A percentile compares a stretch with the other conserved stretches of the same genome.
Conservation (phyloP, 1,140 invertebrate species). For the Nylanderia fulva region DNA sequence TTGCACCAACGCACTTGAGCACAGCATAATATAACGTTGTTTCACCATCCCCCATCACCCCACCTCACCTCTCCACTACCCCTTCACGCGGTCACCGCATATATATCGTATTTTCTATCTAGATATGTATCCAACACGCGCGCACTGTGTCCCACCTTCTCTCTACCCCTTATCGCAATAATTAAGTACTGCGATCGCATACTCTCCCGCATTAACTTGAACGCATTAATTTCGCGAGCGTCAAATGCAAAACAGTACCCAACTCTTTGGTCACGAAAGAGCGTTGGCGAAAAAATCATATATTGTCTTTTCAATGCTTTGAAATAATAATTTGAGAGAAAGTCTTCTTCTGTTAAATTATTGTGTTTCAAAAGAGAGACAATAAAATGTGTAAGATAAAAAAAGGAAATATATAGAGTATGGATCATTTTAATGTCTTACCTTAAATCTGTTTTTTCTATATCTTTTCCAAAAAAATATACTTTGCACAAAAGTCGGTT, state of each 20-base stretch:
- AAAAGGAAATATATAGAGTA: not conserved
- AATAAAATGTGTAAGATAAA: not conserved
- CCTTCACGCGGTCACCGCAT: constrained; percentile 31
- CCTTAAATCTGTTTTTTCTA: too few relatives aligned
- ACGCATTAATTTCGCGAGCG: constrained; percentile 42
- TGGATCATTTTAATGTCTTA: too few relatives aligned
- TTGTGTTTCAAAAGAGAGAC: too few relatives aligned
- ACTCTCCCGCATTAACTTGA: constrained; percentile 6
- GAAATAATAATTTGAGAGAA: not conserved
- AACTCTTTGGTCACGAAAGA: not conserved
- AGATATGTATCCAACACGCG: constrained; percentile 67
- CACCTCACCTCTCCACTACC: too few relatives aligned
- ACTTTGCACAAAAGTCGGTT: too few relatives aligned
- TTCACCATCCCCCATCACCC: constrained; percentile 16
- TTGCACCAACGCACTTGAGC: constrained; percentile 75
- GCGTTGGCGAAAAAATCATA: not conserved
- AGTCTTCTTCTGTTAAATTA: not conserved
- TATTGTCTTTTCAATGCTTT: not conserved
- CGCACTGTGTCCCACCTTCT: constrained; percentile 60
- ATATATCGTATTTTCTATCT: constrained; percentile 62
- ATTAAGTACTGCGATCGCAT: constrained; percentile 60
- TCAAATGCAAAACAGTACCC: constrained; percentile 22
- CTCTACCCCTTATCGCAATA: constrained; percentile 53
- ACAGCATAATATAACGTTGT: constrained; percentile 72
- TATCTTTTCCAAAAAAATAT: too few relatives aligned